Conservation (phyloP, 1,140 invertebrate species). For the Eumeta japonica region DNA sequence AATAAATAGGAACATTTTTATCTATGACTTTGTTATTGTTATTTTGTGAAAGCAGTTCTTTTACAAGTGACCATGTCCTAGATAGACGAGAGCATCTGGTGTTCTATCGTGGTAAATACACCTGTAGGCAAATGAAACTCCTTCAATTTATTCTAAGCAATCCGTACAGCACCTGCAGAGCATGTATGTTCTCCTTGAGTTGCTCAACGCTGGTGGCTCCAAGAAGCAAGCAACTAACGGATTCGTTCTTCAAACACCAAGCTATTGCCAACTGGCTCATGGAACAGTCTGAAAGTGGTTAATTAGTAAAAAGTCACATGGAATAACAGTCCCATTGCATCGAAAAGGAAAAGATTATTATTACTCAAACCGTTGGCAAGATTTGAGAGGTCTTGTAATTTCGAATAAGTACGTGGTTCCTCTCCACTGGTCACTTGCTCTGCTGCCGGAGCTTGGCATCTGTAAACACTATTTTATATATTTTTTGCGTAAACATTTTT, state of each 20-base stretch:
- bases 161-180: slow-evolving; percentile 96
- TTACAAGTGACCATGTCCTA: no score
- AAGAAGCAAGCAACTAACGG: slow-evolving; percentile 90
- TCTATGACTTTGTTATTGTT: no score
- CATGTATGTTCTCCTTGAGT: slow-evolving; percentile 92
- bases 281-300: slow-evolving; percentile 63
- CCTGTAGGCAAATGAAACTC: no score
- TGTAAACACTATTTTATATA: slow-evolving; percentile 8
- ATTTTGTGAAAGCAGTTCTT: no score
- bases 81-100: no score
- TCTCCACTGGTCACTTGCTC: slow-evolving; percentile 33
- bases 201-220: slow-evolving; percentile 91
- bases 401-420: slow-evolving; percentile 41
- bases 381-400: slow-evolving; percentile 37
- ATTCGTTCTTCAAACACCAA: slow-evolving; percentile 96
- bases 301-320: no score
- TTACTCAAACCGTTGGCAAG: slow-evolving; percentile 39
- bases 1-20: no score
- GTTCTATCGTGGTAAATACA: no score
- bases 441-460: slow-evolving; percentile 32
- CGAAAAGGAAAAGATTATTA: slow-evolving; percentile 7
- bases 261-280: slow-evolving; percentile 91
- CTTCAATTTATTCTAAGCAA: no score
- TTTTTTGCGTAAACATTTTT: no score
- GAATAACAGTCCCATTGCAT: no score